Conservation (phyloP, 1,140 invertebrate genomes). For the Coptotermes formosanus region DNA sequence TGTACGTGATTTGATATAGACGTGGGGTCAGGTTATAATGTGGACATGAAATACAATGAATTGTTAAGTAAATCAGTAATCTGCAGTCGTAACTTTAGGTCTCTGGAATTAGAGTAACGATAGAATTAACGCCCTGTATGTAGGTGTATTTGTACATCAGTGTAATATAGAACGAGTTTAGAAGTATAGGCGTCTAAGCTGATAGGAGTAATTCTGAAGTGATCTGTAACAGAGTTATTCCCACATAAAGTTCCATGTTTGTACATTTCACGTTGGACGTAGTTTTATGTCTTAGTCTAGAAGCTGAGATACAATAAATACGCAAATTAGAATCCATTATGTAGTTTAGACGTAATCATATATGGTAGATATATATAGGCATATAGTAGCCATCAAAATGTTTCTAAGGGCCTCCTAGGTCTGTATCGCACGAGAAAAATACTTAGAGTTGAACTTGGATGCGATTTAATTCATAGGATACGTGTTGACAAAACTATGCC, state of each 20-base stretch:
- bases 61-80: too few relatives aligned
- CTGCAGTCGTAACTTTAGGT: too few relatives aligned
- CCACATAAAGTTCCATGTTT: not conserved
- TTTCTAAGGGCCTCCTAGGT: not conserved
- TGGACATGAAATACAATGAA: too few relatives aligned
- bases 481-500: not conserved
- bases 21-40: too few relatives aligned
- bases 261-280: not conserved
- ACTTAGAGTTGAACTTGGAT: not conserved
- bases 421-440: not conserved
- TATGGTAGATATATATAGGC: not conserved
- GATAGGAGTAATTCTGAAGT: too few relatives aligned
- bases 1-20: too few relatives aligned
- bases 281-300: not conserved
- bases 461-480: not conserved
- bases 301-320: not conserved
- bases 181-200: too few relatives aligned
- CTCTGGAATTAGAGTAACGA: too few relatives aligned
- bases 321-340: not conserved
- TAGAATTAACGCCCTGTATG: not conserved
- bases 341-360: not conserved
- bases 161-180: too few relatives aligned
- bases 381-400: not conserved
- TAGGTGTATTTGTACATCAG: not conserved
- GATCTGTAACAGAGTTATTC: not conserved